Evolutionary conservation across 2,888 invertebrate genomes (phyloP).

Genomic region (Nycteola revayana): DNA sequence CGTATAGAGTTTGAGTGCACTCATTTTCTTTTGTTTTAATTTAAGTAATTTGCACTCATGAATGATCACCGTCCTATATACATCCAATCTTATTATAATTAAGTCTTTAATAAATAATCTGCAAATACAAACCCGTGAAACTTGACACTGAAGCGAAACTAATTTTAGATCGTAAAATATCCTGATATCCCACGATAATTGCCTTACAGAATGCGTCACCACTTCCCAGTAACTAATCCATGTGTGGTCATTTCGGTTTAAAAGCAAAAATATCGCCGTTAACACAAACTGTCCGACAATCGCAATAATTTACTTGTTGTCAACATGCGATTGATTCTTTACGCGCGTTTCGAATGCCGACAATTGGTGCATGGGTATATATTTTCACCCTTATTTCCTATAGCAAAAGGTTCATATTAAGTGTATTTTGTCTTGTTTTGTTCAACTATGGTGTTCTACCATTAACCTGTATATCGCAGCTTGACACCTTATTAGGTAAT

Average conservation of each 20-base stretch:
- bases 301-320: conserved; percentile 49
- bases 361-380: conserved; percentile 7
- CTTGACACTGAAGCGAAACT: background rate
- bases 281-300: conserved; percentile 32
- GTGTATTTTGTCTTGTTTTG: conserved; percentile 23
- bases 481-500: conserved; percentile 64
- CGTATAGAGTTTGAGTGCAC: no score
- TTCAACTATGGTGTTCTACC: conserved; percentile 54
- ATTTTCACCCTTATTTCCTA: conserved; percentile 20
- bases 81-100: no score
- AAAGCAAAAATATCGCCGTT: conserved; percentile 34
- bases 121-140: no score
- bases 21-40: no score
- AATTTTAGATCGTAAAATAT: background rate
- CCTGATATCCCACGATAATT: conserved; percentile 1
- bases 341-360: conserved; percentile 29
- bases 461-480: conserved; percentile 63
- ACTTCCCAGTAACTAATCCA: conserved; percentile 25
- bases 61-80: no score
- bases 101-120: no score
- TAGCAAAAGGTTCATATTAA: conserved; percentile 21
- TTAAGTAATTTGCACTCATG: no score
- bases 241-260: conserved; percentile 37
- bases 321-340: conserved; percentile 51
- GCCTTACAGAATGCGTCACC: conserved; percentile 20